phyloP scores from a whole-genome alignment of 1,140 invertebrate species.

The Drosophila sproati region DNA sequence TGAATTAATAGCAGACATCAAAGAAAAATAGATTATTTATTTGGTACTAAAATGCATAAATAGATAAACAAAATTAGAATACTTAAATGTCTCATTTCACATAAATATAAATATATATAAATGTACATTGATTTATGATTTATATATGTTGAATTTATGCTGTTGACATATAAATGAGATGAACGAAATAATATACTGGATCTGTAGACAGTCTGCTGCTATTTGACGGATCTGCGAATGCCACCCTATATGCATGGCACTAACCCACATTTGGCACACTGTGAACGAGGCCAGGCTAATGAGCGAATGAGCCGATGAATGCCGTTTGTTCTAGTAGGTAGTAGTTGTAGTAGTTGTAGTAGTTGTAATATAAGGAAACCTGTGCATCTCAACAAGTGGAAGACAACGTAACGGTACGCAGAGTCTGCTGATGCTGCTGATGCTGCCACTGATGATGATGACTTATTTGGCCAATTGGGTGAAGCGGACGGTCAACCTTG shows the following conservation, averaged over 20 bases:
- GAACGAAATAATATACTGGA: not conserved
- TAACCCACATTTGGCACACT: conserved; percentile 35
- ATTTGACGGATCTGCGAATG: not conserved
- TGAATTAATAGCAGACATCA: no score
- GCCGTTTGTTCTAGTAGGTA: not conserved
- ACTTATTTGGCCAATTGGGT: conserved; percentile 81
- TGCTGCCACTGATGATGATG: conserved; percentile 24
- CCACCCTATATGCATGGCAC: conserved; percentile 3
- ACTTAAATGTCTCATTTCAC: no score
- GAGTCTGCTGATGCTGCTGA: conserved; percentile 1
- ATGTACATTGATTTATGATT: no score
- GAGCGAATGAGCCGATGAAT: conserved; percentile 27
- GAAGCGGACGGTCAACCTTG: conserved; percentile 68
- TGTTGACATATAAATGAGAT: not conserved
- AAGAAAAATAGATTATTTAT: no score
- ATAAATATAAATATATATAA: no score
- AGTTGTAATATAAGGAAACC: conserved; percentile 63
- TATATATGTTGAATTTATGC: no score
- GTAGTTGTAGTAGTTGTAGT: conserved; percentile 9
- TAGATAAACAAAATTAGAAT: not conserved
- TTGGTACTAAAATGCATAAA: no score
- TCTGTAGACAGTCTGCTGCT: not conserved
- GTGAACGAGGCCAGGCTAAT: conserved; percentile 66
- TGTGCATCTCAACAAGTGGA: conserved; percentile 18
- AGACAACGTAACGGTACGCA: conserved; percentile 56